Conservation (phyloP, 2,113 vertebrate species). For the Butastur rufipennis region DNA sequence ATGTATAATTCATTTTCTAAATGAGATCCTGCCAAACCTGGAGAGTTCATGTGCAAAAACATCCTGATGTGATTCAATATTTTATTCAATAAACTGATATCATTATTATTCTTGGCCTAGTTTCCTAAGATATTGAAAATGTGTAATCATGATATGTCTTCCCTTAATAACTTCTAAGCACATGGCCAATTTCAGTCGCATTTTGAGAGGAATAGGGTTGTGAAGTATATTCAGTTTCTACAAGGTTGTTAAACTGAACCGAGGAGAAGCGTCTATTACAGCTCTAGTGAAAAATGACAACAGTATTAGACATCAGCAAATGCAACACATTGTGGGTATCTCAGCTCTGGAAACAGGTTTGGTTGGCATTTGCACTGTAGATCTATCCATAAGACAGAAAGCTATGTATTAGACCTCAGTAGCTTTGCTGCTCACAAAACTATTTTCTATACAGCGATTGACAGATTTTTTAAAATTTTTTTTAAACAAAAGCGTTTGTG, state of each 20-base stretch:
- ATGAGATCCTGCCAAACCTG: neutral
- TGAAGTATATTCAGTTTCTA: neutral
- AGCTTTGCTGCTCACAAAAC: neutral
- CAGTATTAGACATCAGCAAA: neutral
- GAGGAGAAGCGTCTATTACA: neutral
- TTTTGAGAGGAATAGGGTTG: neutral
- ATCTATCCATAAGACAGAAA: neutral
- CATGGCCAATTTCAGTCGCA: neutral
- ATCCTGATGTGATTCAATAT: neutral
- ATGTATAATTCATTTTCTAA: conserved; percentile 19
- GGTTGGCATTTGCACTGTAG: neutral
- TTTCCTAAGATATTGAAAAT: neutral
- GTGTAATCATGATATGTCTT: neutral
- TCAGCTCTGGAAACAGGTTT: neutral
- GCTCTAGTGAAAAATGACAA: neutral
- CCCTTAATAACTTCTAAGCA: neutral
- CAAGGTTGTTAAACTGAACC: neutral
- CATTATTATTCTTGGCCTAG: neutral
- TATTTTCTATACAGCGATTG: neutral
- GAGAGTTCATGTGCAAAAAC: neutral
- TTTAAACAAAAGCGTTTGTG: neutral
- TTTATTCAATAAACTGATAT: neutral
- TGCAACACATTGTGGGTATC: neutral
- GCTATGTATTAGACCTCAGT: neutral
- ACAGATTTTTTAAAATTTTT: accelerated